Conservation (phyloP, 2,888 invertebrate genomes). For the Drosophila diplacantha region DNA sequence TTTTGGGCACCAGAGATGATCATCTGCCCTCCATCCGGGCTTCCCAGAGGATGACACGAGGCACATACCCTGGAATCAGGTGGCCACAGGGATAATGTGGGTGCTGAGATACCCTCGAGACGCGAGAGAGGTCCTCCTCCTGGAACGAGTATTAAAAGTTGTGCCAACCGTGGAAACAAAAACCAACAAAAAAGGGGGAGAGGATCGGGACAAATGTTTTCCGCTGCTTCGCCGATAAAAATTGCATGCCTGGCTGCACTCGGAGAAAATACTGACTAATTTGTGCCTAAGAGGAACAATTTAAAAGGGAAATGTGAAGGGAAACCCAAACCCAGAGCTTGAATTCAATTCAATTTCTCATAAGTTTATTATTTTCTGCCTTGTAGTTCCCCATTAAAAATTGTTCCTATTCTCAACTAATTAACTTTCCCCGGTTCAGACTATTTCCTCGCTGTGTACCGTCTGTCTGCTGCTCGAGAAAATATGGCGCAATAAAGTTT, state of each 20-base stretch:
- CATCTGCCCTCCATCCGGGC: background rate
- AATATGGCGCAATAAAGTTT: conserved; percentile 47
- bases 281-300: background rate
- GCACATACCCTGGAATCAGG: conserved; percentile 6
- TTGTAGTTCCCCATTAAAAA: background rate
- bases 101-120: conserved; percentile 2
- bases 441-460: background rate
- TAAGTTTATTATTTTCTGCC: rapidly evolving
- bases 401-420: background rate
- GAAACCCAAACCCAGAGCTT: background rate
- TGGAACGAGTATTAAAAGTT: conserved; percentile 24
- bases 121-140: background rate
- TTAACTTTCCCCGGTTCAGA: no score
- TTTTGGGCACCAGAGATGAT: conserved; percentile 50
- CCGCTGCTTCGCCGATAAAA: conserved; percentile 30
- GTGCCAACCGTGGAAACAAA: conserved; percentile 1
- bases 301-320: background rate
- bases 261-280: background rate
- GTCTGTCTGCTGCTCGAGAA: conserved; percentile 27
- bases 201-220: conserved; percentile 33
- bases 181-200: background rate
- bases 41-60: background rate
- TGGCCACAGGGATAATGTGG: background rate
- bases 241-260: conserved; percentile 15
- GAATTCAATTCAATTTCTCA: background rate